A percentile compares a stretch with the other conserved stretches of the same genome.
Conservation (phyloP, 2,888 invertebrate genomes). For the Drosophila mettleri region DNA sequence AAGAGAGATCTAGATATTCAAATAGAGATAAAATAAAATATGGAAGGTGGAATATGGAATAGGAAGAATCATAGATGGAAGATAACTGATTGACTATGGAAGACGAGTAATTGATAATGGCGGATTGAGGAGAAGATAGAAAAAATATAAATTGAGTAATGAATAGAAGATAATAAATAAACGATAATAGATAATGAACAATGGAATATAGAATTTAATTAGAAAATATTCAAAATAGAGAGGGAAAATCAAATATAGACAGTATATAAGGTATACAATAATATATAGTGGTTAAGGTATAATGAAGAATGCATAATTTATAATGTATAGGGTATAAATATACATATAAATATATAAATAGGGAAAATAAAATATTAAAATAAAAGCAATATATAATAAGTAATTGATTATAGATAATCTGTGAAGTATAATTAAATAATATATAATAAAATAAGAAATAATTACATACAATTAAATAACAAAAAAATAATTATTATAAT, state of each 20-base stretch:
- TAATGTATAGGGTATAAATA: not conserved
- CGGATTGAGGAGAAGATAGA: too few species aligned
- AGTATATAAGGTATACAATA: not conserved
- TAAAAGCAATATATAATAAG: not conserved
- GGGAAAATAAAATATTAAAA: too few species aligned
- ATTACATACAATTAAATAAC: too few species aligned
- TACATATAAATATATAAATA: too few species aligned
- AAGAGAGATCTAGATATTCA: too few species aligned
- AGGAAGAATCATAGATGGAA: not conserved
- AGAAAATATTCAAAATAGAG: too few species aligned
- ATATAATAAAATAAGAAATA: too few species aligned
- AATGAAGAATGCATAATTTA: not conserved
- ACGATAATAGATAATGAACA: not conserved
- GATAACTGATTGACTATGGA: not conserved
- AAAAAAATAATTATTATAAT: too few species aligned
- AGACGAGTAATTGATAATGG: not conserved
- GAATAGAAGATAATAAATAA: not conserved
- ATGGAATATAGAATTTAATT: too few species aligned
- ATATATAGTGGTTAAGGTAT: not conserved
- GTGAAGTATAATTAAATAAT: too few species aligned
- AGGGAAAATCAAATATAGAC: not conserved
- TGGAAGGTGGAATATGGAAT: too few species aligned
- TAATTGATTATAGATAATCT: not conserved
- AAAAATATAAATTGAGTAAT: not conserved
- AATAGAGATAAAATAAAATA: not conserved